Evolutionary conservation across 1,140 invertebrate genomes (phyloP).

Genomic region (Drosophila baimaii): DNA sequence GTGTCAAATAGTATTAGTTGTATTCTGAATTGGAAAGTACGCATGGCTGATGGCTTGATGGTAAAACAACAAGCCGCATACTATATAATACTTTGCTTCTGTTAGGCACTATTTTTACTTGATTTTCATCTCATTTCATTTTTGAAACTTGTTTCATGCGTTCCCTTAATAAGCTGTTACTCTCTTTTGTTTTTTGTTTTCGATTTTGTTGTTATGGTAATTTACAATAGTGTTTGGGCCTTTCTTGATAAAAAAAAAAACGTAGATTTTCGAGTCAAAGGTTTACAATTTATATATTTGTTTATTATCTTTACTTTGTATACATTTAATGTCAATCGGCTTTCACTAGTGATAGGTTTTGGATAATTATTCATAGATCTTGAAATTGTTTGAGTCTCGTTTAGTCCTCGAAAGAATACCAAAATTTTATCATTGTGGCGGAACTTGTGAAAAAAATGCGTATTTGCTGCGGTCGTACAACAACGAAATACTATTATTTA

Average conservation of each 20-base stretch:
- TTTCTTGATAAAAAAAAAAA: not conserved
- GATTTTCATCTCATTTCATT: constrained; percentile 30
- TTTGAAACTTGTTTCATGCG: constrained; percentile 4
- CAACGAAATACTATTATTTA: constrained; percentile 76
- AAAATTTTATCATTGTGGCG: constrained; percentile 10
- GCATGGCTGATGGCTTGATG: constrained; percentile 23
- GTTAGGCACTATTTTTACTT: constrained; percentile 72
- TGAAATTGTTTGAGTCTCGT: constrained; percentile 6
- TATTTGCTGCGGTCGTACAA: constrained; percentile 73
- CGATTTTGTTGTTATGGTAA: constrained; percentile 2
- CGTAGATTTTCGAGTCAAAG: not conserved
- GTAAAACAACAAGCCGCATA: constrained; percentile 22
- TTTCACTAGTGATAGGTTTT: constrained; percentile 7
- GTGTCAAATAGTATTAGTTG: constrained; percentile 8
- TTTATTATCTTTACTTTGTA: constrained; percentile 13
- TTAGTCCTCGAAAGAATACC: not conserved
- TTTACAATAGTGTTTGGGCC: constrained; percentile 9
- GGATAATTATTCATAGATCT: constrained; percentile 7
- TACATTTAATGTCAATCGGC: constrained; percentile 11
- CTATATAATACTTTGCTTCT: constrained; percentile 64
- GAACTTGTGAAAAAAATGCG: constrained; percentile 68
- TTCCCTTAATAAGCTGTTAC: constrained; percentile 12
- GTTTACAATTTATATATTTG: constrained; percentile 2
- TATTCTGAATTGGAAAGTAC: constrained; percentile 22
- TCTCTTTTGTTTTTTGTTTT: not conserved